These are phyloP conservation scores for Lithophane semibrunnea DNA, from an alignment of 2,888 invertebrate genomes.

Conservation along the genomic window DNA sequence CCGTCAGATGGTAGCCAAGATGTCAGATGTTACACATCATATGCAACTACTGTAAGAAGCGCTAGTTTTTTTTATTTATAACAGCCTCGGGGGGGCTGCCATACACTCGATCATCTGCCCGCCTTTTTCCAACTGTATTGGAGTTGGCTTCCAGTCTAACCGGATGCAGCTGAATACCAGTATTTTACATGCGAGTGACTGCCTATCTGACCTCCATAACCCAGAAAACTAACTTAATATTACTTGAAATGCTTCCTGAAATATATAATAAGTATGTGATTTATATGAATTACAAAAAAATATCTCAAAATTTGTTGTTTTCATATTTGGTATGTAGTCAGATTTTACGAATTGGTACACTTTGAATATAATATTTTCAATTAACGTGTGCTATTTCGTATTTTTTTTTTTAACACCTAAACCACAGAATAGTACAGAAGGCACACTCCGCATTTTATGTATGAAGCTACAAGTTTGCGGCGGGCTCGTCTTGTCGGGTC, in stretches of 20 bases:
- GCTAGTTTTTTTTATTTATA: too few species aligned
- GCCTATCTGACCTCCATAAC: neutral
- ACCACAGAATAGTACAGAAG: too few species aligned
- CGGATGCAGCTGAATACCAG: neutral
- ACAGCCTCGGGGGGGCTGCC: too few species aligned
- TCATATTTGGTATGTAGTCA: neutral
- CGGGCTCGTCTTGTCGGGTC: too few species aligned
- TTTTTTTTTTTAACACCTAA: neutral
- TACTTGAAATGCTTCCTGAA: conserved; percentile 28
- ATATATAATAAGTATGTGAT: conserved; percentile 10
- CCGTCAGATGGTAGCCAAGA: too few species aligned
- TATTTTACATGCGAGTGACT: neutral
- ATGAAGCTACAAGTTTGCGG: too few species aligned
- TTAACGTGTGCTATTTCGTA: neutral
- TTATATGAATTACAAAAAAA: neutral
- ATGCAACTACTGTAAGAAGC: too few species aligned
- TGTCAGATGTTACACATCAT: too few species aligned
- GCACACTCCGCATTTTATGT: too few species aligned
- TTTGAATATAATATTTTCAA: neutral
- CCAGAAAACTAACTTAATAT: neutral
- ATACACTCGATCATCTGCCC: too few species aligned
- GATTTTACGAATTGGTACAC: neutral
- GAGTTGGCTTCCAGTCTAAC: neutral
- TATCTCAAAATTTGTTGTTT: neutral
- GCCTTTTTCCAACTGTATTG: neutral